Evolutionary conservation across 2,113 vertebrate genomes (phyloP), one percentile per base, ranked within the genome.

Genomic region (Rousettus leschenaultii): DNA sequence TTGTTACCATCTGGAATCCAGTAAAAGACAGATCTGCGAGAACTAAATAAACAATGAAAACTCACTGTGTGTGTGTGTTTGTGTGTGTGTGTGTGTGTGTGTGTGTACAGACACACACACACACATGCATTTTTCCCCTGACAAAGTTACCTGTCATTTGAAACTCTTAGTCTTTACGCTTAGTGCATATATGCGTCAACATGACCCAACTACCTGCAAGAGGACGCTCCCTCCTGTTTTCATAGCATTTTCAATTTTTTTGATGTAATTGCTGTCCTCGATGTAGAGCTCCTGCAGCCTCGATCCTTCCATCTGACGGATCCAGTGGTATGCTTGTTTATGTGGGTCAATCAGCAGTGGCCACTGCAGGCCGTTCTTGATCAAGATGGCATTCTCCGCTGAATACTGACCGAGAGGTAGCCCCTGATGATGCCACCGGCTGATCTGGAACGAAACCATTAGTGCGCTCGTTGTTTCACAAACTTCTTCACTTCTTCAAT

Each of bases 341-440:
- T 98, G 98, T 2, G 98, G 98, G 91, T 98, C 98, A 1, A 98
- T 98, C 19, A 98, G 38, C 78, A 98, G 97, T 0, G 98, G 98
- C 98, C 98, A 98, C n/a, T 92, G 95, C 57, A 86, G 94, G 13
- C 97, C 74, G 12, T 95, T 92, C 94, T 96, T 97, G 28, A 98
- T 91, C 73, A 98, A n/a, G 93, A 98, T 97, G 55, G 98, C 98
- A 38, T 98, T 98, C 86, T 98, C 98, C 5, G 93, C 80, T 16
- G 98, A 97, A 40, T 97, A 97, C 68, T 97, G 97, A 53, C 98
- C 97, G 0, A 95, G 97, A 7, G 98, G 98, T 28, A 98, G 96
- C 18, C 98, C 98, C 77, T 97, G 97, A 57, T 93, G 97, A 61
- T 97, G 97, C 98, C 98, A 98, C 0, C 24, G 92, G 14, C 65